These are phyloP conservation scores for Cantharis nigra DNA, from an alignment of 2,888 invertebrate species.

Conservation along the genomic window DNA sequence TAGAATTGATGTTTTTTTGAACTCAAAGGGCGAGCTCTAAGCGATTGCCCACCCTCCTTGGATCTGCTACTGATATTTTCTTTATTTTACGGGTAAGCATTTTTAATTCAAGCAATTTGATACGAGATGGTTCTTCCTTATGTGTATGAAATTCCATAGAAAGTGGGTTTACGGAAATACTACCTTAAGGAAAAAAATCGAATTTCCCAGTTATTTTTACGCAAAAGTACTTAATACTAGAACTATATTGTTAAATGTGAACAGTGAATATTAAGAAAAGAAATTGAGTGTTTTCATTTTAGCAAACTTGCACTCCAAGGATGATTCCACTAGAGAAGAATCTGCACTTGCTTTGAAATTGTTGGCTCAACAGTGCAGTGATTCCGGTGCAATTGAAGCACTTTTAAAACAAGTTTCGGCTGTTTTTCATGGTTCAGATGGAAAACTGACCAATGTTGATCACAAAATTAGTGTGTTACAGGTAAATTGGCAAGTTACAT, in stretches of 20 bases:
- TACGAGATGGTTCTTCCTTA: no score
- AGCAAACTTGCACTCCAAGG: constrained; percentile 85
- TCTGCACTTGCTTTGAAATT: constrained; percentile 74
- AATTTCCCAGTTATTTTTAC: no score
- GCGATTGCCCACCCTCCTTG: no score
- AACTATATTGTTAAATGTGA: neutral
- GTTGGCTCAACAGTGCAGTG: constrained; percentile 74
- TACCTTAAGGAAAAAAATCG: no score
- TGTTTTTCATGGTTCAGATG: constrained; percentile 85
- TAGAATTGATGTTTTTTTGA: no score
- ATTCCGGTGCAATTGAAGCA: constrained; percentile 66
- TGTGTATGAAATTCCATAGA: no score
- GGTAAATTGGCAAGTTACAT: constrained; percentile 53
- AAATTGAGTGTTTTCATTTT: constrained; percentile 31
- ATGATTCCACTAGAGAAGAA: constrained; percentile 74
- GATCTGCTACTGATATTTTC: no score
- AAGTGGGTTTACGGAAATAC: no score
- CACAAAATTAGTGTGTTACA: constrained; percentile 86
- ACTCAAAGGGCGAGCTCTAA: no score
- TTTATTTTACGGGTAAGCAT: no score
- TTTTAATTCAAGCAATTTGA: no score
- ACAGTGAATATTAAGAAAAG: neutral
- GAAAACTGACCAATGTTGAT: constrained; percentile 85
- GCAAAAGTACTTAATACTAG: no score
- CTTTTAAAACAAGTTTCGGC: constrained; percentile 75